Evolutionary conservation across 2,113 vertebrate genomes (phyloP).

Genomic region (Tenebrosternarchus preto): DNA sequence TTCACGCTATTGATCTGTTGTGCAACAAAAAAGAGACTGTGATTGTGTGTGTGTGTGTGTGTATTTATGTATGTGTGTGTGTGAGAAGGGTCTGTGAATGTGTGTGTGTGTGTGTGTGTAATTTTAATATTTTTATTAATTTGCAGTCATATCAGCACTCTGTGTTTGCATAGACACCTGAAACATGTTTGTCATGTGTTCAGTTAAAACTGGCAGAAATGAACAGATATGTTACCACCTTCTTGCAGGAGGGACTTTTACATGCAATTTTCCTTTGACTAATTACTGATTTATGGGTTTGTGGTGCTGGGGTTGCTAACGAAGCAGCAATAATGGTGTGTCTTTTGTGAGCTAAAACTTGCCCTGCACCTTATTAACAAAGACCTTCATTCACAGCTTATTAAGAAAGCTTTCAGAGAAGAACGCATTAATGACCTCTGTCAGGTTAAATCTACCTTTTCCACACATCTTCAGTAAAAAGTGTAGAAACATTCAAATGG

Average conservation of each 20-base stretch:
- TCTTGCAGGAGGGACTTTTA: slow-evolving; percentile 36
- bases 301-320: slow-evolving; percentile 69
- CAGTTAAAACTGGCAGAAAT: slow-evolving; percentile 54
- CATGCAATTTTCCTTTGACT: slow-evolving; percentile 55
- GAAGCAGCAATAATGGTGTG: slow-evolving; percentile 63
- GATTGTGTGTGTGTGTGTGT: slow-evolving; percentile 25
- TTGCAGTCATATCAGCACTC: neutral
- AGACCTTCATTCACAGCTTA: slow-evolving; percentile 54
- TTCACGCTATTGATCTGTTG: slow-evolving; percentile 30
- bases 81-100: neutral
- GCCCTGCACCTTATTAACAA: slow-evolving; percentile 59
- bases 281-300: slow-evolving; percentile 66
- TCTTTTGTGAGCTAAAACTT: slow-evolving; percentile 62
- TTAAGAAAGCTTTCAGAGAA: slow-evolving; percentile 52
- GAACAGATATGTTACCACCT: slow-evolving; percentile 49
- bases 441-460: slow-evolving; percentile 54
- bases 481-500: slow-evolving; percentile 38
- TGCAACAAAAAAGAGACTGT: slow-evolving; percentile 3
- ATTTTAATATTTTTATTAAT: slow-evolving; percentile 21
- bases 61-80: neutral
- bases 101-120: slow-evolving; percentile 6
- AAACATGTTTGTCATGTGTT: slow-evolving; percentile 24
- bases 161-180: slow-evolving; percentile 17
- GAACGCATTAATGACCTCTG: slow-evolving; percentile 60
- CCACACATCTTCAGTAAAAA: slow-evolving; percentile 12